A percentile compares a stretch with the other conserved stretches of the same genome.
Conservation (phyloP, 2,888 invertebrate species). For the Drosophila meridionalis region DNA sequence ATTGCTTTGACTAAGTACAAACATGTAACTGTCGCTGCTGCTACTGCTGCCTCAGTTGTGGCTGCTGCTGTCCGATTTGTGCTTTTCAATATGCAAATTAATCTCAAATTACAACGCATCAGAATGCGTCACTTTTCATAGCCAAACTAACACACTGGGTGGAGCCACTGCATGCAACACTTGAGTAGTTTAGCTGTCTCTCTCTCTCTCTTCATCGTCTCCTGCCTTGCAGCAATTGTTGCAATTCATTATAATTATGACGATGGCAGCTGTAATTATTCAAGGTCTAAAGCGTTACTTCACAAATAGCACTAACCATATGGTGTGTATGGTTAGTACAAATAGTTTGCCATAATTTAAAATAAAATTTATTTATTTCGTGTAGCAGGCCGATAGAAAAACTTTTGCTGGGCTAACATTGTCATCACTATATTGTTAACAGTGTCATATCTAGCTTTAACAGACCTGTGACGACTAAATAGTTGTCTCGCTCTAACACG, state of each 20-base stretch:
- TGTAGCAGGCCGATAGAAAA: too few relatives aligned
- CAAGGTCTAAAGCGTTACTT: background rate
- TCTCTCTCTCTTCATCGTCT: background rate
- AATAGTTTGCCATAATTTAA: background rate
- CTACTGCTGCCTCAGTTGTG: conserved; percentile 36
- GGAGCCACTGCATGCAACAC: conserved; percentile 10
- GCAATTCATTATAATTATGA: conserved; percentile 63
- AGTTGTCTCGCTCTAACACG: too few relatives aligned
- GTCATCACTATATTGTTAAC: too few relatives aligned
- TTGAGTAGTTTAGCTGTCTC: background rate
- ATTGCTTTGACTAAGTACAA: conserved; percentile 71
- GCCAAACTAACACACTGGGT: conserved; percentile 8
- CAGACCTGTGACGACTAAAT: too few relatives aligned
- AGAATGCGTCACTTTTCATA: conserved; percentile 37
- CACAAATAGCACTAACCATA: background rate
- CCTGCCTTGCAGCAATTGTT: conserved; percentile 31
- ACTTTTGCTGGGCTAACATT: too few relatives aligned
- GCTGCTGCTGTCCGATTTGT: conserved; percentile 22
- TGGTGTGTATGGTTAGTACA: too few relatives aligned
- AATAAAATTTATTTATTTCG: background rate
- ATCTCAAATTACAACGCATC: conserved; percentile 67
- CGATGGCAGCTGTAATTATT: background rate
- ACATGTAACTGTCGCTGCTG: conserved; percentile 53
- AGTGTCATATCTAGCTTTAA: too few relatives aligned
- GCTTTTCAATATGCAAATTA: conserved; percentile 74